These are phyloP conservation scores for Folsomia candida DNA, from an alignment of 2,888 invertebrate genomes.

Conservation along the genomic window DNA sequence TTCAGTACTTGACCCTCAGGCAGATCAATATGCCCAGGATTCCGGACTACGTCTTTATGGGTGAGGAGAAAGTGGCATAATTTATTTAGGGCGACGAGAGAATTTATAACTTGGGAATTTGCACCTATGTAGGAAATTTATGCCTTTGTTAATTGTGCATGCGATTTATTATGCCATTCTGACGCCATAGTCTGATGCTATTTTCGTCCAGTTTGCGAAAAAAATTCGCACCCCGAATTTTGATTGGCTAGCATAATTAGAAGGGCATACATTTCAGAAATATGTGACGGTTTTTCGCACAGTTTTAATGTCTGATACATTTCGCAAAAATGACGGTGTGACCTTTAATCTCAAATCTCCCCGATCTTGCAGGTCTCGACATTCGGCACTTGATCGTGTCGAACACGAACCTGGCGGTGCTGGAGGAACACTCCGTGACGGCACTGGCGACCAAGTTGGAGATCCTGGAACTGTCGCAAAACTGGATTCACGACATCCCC, in stretches of 20 bases:
- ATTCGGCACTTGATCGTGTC: slow-evolving; percentile 85
- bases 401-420: slow-evolving; percentile 79
- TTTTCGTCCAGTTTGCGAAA: too few species aligned
- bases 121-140: background rate
- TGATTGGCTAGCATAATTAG: too few species aligned
- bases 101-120: background rate
- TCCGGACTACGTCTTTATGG: slow-evolving; percentile 73
- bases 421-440: slow-evolving; percentile 82
- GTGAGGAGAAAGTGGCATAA: slow-evolving; percentile 25
- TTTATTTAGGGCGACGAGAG: too few species aligned
- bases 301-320: background rate
- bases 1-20: slow-evolving; percentile 81
- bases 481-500: slow-evolving; percentile 75
- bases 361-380: slow-evolving; percentile 62
- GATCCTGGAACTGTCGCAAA: slow-evolving; percentile 83
- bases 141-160: too few species aligned
- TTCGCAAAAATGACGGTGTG: background rate
- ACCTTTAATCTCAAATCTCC: too few species aligned
- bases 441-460: slow-evolving; percentile 75
- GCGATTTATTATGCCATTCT: too few species aligned
- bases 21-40: slow-evolving; percentile 82
- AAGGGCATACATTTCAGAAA: too few species aligned
- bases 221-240: too few species aligned
- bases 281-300: background rate
- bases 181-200: too few species aligned